Base-by-base conservation (phyloP, 37 sponge, comb jelly and placozoan genomes). In the Ianthella basta region DNA sequence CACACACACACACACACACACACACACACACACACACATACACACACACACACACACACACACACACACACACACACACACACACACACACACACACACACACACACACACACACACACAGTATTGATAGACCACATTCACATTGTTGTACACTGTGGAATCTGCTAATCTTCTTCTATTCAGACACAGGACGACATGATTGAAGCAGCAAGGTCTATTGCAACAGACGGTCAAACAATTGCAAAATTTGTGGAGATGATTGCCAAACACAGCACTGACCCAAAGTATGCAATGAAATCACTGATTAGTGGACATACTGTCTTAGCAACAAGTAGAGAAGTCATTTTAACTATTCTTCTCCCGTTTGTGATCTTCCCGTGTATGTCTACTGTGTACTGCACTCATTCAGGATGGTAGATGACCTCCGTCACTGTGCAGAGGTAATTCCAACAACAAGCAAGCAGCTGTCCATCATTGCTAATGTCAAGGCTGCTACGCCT, bases 381-480 rank as follows among this genome's bases (percentile, higher is more conserved):
- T 82, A 0, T 65, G 50, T 64, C 50, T 44, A 8, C 50, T 83
- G 33, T 33, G n/a, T 3, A 53, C 32, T 2, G 27, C 54, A 44
- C 55, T 74, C 74, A 27, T 30, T 70, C 36, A 91, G 88, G 35
- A 93, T 86, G 86, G 80, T 82, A 65, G 80, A 79, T 2, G 87
- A 91, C 79, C 87, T 96, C 44, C 67, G 85, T 25, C 56, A 84
- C 68, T 89, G 86, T 86, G 97, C 94, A 20, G 97, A 93, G 75
- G 87, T 91, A 86, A 94, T 96, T 24, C 97, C 97, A 55, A 96
- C 97, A 23, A 84, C 91, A 35, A 94, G 87, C 69, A 92, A 85
- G 24, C 97, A 96, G 84, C 86, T 96, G 50, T 59, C 88, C 21
- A 96, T 96, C 79, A 69, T 96, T 33, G 90, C 94, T 1, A 86